A percentile compares a stretch with the other conserved stretches of the same genome.
Conservation (phyloP, 2,797 vertebrate species). For the Chloroceryle inda region DNA sequence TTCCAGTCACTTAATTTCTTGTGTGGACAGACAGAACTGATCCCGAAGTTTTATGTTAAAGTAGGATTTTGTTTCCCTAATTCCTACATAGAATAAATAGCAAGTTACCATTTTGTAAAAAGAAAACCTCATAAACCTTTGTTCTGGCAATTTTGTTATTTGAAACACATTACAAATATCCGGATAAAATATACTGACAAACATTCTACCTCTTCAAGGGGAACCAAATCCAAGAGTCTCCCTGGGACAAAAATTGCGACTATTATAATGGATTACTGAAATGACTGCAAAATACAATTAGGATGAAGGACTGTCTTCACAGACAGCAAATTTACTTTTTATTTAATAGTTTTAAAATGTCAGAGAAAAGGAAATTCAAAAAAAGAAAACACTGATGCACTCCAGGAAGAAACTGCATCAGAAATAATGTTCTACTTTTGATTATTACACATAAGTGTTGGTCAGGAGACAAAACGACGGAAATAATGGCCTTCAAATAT, state of each 20-base stretch:
- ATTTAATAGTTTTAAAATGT: background rate
- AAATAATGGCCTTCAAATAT: background rate
- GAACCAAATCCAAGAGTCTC: background rate
- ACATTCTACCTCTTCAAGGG: background rate
- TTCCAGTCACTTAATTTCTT: background rate
- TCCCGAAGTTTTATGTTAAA: background rate
- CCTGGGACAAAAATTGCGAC: background rate
- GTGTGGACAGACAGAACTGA: background rate
- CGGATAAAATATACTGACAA: background rate
- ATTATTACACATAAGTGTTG: background rate
- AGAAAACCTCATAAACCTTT: background rate
- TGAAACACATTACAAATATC: background rate
- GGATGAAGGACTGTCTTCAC: background rate
- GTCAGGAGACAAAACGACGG: conserved; percentile 10
- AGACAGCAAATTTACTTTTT: background rate
- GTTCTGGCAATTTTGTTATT: background rate
- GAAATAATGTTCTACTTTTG: background rate
- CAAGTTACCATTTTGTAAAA: background rate
- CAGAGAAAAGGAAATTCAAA: background rate
- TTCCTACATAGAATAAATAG: background rate
- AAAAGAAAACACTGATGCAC: background rate
- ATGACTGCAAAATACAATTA: background rate
- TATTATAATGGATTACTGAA: background rate
- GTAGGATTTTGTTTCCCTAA: background rate
- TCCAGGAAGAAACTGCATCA: background rate